Percentiles rank a stretch among this genome's conserved stretches.
Evolutionary conservation across 2,797 vertebrate genomes (phyloP).

Genomic region (Schizopygopsis pylzovi): DNA sequence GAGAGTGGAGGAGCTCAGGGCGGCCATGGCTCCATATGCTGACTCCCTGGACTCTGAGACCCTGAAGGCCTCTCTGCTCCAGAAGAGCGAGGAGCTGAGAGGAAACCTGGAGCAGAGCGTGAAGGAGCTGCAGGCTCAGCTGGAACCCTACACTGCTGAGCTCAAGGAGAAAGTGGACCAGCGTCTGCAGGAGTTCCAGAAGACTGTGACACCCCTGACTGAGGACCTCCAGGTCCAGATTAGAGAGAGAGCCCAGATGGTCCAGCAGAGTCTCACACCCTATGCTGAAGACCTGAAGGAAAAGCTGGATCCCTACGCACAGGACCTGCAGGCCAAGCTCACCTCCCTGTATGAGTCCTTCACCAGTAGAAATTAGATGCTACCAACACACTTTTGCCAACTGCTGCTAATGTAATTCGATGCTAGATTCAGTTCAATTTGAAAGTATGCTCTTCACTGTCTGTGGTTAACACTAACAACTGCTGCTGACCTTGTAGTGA

Average conservation of each 20-base stretch:
- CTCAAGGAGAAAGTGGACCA: constrained; percentile 76
- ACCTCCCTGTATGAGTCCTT: constrained; percentile 73
- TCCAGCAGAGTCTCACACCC: constrained; percentile 77
- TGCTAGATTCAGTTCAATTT: neutral
- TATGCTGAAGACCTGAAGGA: constrained; percentile 79
- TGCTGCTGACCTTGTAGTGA: neutral
- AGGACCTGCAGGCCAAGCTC: constrained; percentile 75
- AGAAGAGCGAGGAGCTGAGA: constrained; percentile 78
- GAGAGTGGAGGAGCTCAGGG: constrained; percentile 71
- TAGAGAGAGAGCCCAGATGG: constrained; percentile 67
- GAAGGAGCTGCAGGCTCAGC: constrained; percentile 72
- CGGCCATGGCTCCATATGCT: constrained; percentile 66
- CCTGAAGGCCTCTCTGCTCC: constrained; percentile 70
- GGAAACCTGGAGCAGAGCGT: constrained; percentile 73
- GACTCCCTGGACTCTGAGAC: constrained; percentile 75
- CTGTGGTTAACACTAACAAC: constrained; percentile 4
- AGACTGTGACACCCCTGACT: constrained; percentile 71
- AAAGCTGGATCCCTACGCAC: constrained; percentile 75
- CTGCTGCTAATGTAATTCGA: constrained; percentile 39
- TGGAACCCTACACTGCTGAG: constrained; percentile 76
- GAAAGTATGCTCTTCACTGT: neutral
- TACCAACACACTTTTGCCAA: neutral
- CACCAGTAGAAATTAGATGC: constrained; percentile 64
- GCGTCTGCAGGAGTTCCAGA: constrained; percentile 75
- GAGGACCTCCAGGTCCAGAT: constrained; percentile 73